phyloP scores from a whole-genome alignment of 2,113 vertebrate genomes.

The Rhegmatorhina hoffmannsi region DNA sequence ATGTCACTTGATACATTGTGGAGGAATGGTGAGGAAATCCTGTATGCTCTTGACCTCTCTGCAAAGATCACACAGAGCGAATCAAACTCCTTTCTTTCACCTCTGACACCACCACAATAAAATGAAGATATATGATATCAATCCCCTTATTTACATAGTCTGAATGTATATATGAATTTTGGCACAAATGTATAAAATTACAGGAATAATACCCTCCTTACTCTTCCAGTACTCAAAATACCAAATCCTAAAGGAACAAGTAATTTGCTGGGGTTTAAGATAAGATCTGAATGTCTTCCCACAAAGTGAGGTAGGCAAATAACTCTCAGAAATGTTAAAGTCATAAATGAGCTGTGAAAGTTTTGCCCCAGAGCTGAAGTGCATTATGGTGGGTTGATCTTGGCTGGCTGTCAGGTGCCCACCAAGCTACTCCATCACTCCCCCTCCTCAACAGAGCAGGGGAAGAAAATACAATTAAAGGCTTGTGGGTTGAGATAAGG shows the following conservation, averaged over 20 bases:
- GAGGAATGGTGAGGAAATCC: neutral
- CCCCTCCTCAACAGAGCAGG: neutral
- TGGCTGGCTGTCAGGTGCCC: neutral
- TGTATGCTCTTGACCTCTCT: neutral
- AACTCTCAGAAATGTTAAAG: neutral
- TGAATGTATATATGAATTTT: neutral
- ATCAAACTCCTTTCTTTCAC: neutral
- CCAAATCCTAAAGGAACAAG: neutral
- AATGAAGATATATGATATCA: neutral
- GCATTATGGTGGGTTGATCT: neutral
- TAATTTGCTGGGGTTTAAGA: neutral
- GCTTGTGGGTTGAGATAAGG: neutral
- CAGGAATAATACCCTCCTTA: neutral
- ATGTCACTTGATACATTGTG: neutral
- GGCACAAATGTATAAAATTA: neutral
- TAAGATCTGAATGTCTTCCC: neutral
- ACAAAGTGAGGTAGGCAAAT: neutral
- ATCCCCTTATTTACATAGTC: neutral
- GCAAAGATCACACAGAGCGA: neutral
- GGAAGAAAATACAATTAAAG: neutral
- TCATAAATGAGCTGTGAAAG: neutral
- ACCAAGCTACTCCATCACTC: neutral
- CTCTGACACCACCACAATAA: neutral
- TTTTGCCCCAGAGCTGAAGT: neutral
- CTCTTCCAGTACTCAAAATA: neutral